Evolutionary conservation across 2,113 vertebrate species (phyloP).

Genomic region (Sitta europaea): DNA sequence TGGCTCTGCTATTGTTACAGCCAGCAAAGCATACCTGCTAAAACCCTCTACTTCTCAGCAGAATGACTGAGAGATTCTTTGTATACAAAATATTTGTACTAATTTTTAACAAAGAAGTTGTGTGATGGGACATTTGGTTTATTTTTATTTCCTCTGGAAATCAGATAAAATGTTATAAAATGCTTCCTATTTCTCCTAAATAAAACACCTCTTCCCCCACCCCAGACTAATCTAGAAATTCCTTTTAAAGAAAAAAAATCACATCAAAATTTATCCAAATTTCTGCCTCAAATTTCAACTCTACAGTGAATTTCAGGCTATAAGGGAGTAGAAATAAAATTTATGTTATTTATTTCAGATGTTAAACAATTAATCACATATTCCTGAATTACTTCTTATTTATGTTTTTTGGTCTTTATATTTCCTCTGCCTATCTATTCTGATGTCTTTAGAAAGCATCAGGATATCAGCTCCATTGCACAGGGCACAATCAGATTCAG

Average conservation of each 20-base stretch:
- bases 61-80: background rate
- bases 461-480: background rate
- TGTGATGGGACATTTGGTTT: background rate
- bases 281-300: background rate
- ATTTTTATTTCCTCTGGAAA: background rate
- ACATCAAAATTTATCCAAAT: background rate
- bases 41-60: background rate
- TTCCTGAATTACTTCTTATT: background rate
- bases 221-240: background rate
- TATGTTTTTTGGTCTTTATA: background rate
- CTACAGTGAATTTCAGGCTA: background rate
- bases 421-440: background rate
- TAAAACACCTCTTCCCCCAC: accelerated
- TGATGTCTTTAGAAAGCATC: background rate
- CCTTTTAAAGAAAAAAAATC: background rate
- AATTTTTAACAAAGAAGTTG: background rate
- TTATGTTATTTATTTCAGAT: background rate
- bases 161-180: background rate
- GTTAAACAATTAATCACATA: background rate
- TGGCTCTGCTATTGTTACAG: background rate
- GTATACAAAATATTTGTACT: background rate
- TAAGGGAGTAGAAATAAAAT: background rate
- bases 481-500: background rate
- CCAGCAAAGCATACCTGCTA: background rate
- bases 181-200: background rate